Base-by-base conservation (phyloP, 2,797 vertebrate genomes). In the Clarias pachynema region DNA sequence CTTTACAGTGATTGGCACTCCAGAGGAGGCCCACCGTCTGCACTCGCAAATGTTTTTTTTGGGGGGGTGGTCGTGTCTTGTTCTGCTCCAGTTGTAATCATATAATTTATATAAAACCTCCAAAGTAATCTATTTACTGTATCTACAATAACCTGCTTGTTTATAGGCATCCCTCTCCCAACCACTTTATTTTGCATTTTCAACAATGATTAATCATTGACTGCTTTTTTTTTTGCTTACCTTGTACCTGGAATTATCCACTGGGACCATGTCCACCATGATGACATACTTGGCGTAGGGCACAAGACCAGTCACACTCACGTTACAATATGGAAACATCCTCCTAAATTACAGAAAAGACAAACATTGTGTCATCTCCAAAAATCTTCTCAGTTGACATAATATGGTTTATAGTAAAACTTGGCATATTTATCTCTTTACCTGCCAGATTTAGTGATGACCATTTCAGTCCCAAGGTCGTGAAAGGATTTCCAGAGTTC, bases 301-400 rank as follows among this genome's bases (percentile, higher is more conserved):
- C 85, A 97, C 92, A 65, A 98, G 94, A 16, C 97, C 97, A 0
- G 95, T 93, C 0, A 98, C 93, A 84, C 93, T 95, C 81, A 98
- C 93, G 89, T 97, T 98, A 89, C 97, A 97, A 87, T 97, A 97
- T 40, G 97, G 97, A 89, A 98, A 98, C 97, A 97, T 98, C 86
- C 97, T 94, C 93, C 97, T 98, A 91, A 62, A 90, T 84, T 15
- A 20, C 24, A 26, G 59, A 15, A 79, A 53, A 65, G 5, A 83
- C 53, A 65, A 60, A 44, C n/a, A 82, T n/a, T 6, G 37, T 59
- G 34, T 62, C 40, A n/a, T 26, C 12, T n/a, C 31, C 10, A 37
- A 24, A 40, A 8, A 24, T 14, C 31, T 34, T 78, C 20, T 40
- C 5, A 5, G 18, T 40, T n/a, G 8, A 60, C 62, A n/a, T 40